Evolutionary conservation across 1,140 invertebrate species (phyloP).

Genomic region (Mizuhopecten yessoensis): DNA sequence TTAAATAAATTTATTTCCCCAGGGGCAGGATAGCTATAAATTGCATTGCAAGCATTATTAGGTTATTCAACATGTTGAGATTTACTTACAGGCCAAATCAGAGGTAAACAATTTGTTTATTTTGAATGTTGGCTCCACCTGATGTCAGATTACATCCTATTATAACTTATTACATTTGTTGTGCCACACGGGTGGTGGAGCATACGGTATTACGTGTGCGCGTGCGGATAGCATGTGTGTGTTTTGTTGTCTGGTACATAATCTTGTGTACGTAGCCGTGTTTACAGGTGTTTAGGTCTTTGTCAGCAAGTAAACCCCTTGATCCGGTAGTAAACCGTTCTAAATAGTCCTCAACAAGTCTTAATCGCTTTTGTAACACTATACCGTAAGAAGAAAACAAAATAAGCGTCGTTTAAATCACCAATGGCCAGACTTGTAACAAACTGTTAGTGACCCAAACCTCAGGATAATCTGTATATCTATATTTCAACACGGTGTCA

Average conservation of each 20-base stretch:
- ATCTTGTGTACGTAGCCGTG: neutral
- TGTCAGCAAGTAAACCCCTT: conserved; percentile 2
- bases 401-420: conserved; percentile 21
- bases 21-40: neutral
- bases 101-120: neutral
- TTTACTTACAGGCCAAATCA: neutral
- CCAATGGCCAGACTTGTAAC: neutral
- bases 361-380: neutral
- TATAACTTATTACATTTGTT: neutral
- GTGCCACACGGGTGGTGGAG: neutral
- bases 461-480: neutral
- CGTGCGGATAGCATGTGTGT: neutral
- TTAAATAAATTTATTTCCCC: conserved; percentile 36
- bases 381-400: neutral
- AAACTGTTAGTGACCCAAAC: neutral
- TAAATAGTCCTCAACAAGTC: conserved; percentile 23
- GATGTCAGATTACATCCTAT: neutral
- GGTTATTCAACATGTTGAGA: neutral
- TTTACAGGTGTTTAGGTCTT: conserved; percentile 23
- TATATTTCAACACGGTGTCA: neutral
- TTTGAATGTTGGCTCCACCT: neutral
- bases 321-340: neutral
- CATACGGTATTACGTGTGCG: neutral
- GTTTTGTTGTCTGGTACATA: conserved; percentile 18
- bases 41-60: neutral